Base-by-base conservation (phyloP, 2,113 vertebrate species). In the Cynopterus brachyotis region DNA sequence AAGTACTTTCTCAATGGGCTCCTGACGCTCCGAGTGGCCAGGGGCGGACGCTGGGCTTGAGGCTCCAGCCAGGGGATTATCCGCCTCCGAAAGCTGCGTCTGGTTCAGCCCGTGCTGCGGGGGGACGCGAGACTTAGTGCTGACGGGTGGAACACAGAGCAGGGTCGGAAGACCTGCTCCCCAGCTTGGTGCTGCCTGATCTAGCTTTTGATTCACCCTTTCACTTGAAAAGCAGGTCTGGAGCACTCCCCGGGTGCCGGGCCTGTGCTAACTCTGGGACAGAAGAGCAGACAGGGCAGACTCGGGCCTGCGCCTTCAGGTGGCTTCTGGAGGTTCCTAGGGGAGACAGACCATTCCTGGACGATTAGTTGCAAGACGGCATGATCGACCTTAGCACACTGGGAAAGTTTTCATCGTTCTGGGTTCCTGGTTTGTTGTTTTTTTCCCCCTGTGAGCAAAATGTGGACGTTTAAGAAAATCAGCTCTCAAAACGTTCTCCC, bases 1-100 rank as follows among this genome's bases (percentile, higher is more conserved):
- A 97, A 97, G 93, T 66, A 97, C 59, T 13, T 28, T 97, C 97
- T 97, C 96, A 85, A 92, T 85, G 78, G 42, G 86, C 94, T 98
- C 97, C 94, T 64, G 93, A 47, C 55, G 53, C 94, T 98, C 87
- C 86, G 92, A 97, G 69, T 88, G 94, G 67, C 81, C 62, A 32
- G 37, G 70, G 91, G 73, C 53, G 32, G 85, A 6, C 42, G 35
- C 55, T 84, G 55, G 73, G 87, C 88, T 72, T 67, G 45, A 26
- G 72, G 79, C 50, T 81, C 73, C 35, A 57, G 6, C 60, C 57
- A 75, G 85, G 94, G 89, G 64, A 95, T 91, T 62, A 73, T 45
- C 57, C 59, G 30, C 55, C 57, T 94, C 32, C 0, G 0, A 75
- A 91, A 85, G 55, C 40, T 26, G 32, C 28, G 28, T 72, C 42